Conservation (phyloP, 2,888 invertebrate species). For the Vanessa cardui region DNA sequence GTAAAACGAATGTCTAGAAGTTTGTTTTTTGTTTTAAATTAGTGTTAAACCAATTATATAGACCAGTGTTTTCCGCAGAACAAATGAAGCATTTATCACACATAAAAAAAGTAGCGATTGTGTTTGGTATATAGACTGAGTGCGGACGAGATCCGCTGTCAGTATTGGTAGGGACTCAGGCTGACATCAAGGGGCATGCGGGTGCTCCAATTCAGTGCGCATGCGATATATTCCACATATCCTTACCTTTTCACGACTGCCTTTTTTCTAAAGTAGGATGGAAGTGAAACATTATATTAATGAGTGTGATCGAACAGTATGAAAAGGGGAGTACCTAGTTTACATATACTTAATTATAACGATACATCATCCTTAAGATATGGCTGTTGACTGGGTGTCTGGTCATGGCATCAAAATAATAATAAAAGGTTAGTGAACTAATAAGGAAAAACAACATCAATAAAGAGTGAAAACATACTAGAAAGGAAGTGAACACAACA, state of each 20-base stretch:
- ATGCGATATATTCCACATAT: constrained; percentile 73
- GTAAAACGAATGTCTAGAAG: not conserved
- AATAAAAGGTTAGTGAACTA: not conserved
- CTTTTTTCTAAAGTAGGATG: constrained; percentile 89
- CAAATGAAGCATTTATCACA: constrained; percentile 63
- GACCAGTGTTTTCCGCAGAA: constrained; percentile 42
- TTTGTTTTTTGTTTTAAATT: constrained; percentile 6
- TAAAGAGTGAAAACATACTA: too few relatives aligned
- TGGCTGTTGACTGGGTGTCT: not conserved
- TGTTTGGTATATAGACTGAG: constrained; percentile 2
- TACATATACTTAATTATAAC: not conserved
- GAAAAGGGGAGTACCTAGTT: constrained; percentile 4
- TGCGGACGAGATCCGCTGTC: constrained; percentile 35
- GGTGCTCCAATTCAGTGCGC: constrained; percentile 71
- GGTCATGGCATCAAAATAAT: not conserved
- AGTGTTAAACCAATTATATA: not conserved
- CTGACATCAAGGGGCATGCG: constrained; percentile 70
- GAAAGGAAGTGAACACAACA: too few relatives aligned
- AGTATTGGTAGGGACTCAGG: constrained; percentile 43
- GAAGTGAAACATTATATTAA: constrained; percentile 82
- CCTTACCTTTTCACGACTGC: constrained; percentile 93
- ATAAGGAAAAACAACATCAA: not conserved
- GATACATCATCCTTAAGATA: not conserved
- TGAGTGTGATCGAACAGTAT: constrained; percentile 47
- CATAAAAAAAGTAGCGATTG: constrained; percentile 15